Evolutionary conservation across 2,113 vertebrate genomes (phyloP).

Genomic region (Cynopterus brachyotis): DNA sequence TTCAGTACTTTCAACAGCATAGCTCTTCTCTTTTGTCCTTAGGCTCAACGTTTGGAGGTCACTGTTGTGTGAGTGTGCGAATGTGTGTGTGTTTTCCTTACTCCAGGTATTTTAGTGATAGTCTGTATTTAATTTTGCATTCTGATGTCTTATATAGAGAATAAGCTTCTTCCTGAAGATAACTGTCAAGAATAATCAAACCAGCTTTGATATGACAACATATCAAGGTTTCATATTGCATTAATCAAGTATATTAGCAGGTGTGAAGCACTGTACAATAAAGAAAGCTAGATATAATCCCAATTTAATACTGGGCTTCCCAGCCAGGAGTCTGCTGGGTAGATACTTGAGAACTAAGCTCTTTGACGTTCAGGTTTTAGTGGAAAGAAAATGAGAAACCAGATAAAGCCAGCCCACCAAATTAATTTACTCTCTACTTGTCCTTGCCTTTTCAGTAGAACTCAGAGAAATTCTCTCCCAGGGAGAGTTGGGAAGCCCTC

Average conservation of each 20-base stretch:
- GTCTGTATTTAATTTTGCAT: conserved; percentile 69
- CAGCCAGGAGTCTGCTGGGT: conserved; percentile 43
- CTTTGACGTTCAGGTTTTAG: conserved; percentile 66
- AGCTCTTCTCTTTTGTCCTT: not conserved
- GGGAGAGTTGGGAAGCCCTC: conserved; percentile 63
- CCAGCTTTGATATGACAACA: conserved; percentile 4
- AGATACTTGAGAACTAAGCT: conserved; percentile 46
- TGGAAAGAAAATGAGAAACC: conserved; percentile 72
- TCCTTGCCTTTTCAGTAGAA: conserved; percentile 46
- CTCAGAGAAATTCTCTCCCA: conserved; percentile 24
- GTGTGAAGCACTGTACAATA: conserved; percentile 47
- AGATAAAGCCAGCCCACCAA: conserved; percentile 57
- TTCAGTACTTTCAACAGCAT: not conserved
- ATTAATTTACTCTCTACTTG: conserved; percentile 40
- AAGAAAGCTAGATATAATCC: conserved; percentile 46
- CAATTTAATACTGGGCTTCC: conserved; percentile 72
- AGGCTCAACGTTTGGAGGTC: not conserved
- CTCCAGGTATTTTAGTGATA: conserved; percentile 76
- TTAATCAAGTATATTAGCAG: conserved; percentile 68
- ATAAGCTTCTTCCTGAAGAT: conserved; percentile 70
- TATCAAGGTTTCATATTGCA: conserved; percentile 56
- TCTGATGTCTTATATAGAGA: conserved; percentile 74
- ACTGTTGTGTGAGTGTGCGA: not conserved
- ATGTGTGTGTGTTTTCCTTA: not conserved
- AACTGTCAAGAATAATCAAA: conserved; percentile 60